phyloP scores from a whole-genome alignment of 2,888 invertebrate genomes.

The Drosophila ezoana region DNA sequence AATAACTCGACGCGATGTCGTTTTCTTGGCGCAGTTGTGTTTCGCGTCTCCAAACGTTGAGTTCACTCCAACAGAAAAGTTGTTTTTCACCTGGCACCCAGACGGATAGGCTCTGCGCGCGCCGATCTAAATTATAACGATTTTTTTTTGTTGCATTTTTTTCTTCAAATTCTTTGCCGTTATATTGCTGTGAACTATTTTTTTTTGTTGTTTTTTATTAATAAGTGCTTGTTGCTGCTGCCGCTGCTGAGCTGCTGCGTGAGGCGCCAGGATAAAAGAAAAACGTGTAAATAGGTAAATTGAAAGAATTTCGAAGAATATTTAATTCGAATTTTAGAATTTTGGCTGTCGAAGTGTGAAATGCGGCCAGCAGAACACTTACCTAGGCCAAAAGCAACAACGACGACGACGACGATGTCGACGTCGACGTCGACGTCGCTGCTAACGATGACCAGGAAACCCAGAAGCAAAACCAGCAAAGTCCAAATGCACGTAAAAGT shows the following conservation, averaged over 20 bases:
- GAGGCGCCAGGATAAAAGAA: slow-evolving; percentile 38
- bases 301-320: not conserved
- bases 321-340: not conserved
- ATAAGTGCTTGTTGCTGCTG: slow-evolving; percentile 29
- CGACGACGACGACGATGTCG: not conserved
- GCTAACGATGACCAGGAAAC: slow-evolving; percentile 54
- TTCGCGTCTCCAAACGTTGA: slow-evolving; percentile 77
- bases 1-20: slow-evolving; percentile 75
- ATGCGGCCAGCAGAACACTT: slow-evolving; percentile 59
- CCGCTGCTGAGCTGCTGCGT: slow-evolving; percentile 2
- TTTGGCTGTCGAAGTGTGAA: slow-evolving; percentile 38
- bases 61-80: slow-evolving; percentile 45
- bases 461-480: slow-evolving; percentile 47
- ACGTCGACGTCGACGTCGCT: slow-evolving; percentile 1
- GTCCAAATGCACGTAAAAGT: slow-evolving; percentile 73
- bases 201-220: slow-evolving; percentile 16
- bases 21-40: slow-evolving; percentile 77
- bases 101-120: slow-evolving; percentile 38
- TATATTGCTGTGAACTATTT: slow-evolving; percentile 28
- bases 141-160: slow-evolving; percentile 12
- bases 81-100: not conserved
- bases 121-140: slow-evolving; percentile 27
- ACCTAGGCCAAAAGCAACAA: slow-evolving; percentile 54
- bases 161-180: slow-evolving; percentile 20
- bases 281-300: slow-evolving; percentile 50